These are phyloP conservation scores for Lasiurus borealis DNA, from an alignment of 2,113 vertebrate species.

Conservation along the genomic window DNA sequence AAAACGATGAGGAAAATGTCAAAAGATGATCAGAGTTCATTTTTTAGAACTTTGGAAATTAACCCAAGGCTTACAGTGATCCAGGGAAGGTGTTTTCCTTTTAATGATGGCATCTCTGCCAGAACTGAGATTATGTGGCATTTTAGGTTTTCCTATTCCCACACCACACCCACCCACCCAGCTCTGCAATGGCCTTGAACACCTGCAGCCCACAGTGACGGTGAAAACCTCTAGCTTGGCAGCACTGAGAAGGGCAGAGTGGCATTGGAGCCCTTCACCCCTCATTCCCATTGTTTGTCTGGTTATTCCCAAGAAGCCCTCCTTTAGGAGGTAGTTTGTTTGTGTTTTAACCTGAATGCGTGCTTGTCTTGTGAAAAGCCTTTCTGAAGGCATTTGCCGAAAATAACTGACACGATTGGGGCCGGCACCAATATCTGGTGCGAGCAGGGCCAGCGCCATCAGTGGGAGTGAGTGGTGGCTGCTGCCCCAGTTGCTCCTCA, in stretches of 20 bases:
- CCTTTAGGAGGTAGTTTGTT: not conserved
- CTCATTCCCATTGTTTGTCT: not conserved
- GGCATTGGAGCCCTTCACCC: not conserved
- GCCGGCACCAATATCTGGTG: too few species aligned
- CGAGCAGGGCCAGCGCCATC: too few species aligned
- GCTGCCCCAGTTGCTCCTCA: too few species aligned
- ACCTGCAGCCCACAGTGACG: not conserved
- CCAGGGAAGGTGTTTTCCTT: not conserved
- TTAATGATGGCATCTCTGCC: not conserved
- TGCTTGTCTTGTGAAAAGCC: not conserved
- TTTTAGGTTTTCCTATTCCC: not conserved
- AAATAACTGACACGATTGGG: not conserved
- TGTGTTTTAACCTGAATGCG: not conserved
- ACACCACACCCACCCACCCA: not conserved
- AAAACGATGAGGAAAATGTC: slow-evolving; percentile 4
- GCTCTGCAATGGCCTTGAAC: not conserved
- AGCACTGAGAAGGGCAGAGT: not conserved
- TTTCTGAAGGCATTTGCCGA: not conserved
- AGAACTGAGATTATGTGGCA: not conserved
- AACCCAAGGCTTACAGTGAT: not conserved
- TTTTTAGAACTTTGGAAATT: slow-evolving; percentile 29
- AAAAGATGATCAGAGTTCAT: not conserved
- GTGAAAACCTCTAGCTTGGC: not conserved
- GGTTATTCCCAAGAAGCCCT: not conserved
- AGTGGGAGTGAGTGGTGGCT: too few species aligned